Evolutionary conservation across 2,888 invertebrate genomes (phyloP), one percentile per base, ranked within the genome.

Genomic region (Standfussiana lucernea): DNA sequence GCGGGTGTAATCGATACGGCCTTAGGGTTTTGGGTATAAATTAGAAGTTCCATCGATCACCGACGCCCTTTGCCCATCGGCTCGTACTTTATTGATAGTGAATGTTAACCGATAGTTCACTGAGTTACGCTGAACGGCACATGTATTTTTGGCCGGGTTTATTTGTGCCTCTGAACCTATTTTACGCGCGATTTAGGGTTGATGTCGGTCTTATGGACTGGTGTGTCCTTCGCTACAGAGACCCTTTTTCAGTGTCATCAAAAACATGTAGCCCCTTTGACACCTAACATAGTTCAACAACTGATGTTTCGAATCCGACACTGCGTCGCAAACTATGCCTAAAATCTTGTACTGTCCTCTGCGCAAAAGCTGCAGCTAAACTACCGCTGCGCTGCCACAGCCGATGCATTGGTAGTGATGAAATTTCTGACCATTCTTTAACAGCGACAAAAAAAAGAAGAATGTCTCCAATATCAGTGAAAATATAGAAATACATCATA

Each of bases 31-130:
- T 96, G 95, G 93, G 92, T 95, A 95, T 95, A 95, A 96, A 96
- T 96, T 96, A 96, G 96, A 94, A 95, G 94, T 94, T 93, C 96
- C 96, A 96, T 96, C 96, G 94, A 96, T 96, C 96, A 96, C 95
- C 75, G 93, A 86, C 93, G 94, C 95, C 95, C 96, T 96, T 94
- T 95, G 96, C 96, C 96, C 96, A 96, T 91, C 94, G 93, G 94
- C 93, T 95, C 95, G 95, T 95, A 93, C 92, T 94, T 95, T 96
- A 96, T 95, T 93, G 94, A 95, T 95, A 96, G 94, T 93, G 93
- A 93, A 94, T 95, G 95, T 95, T 95, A 92, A 90, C 90, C 93
- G 92, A 94, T 94, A 95, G 95, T 95, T 95, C 91, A 92, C 90
- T 91, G 90, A 92, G 92, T 92, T 92, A 84, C 87, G 79, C 72